These are phyloP conservation scores for Cydia pomonella DNA, from an alignment of 1,140 invertebrate species.

Conservation along the genomic window DNA sequence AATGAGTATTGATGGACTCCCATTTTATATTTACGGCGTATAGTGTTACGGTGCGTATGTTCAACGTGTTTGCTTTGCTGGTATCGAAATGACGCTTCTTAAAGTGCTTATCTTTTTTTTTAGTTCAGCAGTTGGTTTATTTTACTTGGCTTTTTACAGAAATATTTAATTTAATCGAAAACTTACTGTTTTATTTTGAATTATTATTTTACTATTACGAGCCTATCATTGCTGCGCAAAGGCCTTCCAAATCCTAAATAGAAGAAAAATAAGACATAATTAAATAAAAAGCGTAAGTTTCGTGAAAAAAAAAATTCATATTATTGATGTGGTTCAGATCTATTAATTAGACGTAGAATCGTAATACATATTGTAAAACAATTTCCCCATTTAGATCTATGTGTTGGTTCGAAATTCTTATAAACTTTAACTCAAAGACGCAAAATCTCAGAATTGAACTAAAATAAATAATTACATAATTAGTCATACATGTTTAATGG, in stretches of 20 bases:
- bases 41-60: conserved; percentile 34
- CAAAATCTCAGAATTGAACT: conserved; percentile 1
- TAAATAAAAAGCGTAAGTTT: no score
- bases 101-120: background rate
- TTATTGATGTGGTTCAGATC: no score
- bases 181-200: no score
- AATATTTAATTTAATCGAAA: background rate
- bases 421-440: background rate
- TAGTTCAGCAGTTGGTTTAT: background rate
- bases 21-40: conserved; percentile 39
- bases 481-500: conserved; percentile 28
- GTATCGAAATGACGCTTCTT: conserved; percentile 1
- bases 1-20: conserved; percentile 38
- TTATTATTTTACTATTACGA: no score
- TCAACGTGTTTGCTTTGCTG: background rate
- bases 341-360: no score
- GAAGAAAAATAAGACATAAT: no score
- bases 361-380: no score
- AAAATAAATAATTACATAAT: conserved; percentile 12
- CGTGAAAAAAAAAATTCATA: no score
- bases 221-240: no score
- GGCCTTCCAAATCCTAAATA: no score
- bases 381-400: background rate
- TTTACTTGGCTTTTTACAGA: background rate
- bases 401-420: background rate